Conservation (phyloP, 2,113 vertebrate species). For the Strix aluco region DNA sequence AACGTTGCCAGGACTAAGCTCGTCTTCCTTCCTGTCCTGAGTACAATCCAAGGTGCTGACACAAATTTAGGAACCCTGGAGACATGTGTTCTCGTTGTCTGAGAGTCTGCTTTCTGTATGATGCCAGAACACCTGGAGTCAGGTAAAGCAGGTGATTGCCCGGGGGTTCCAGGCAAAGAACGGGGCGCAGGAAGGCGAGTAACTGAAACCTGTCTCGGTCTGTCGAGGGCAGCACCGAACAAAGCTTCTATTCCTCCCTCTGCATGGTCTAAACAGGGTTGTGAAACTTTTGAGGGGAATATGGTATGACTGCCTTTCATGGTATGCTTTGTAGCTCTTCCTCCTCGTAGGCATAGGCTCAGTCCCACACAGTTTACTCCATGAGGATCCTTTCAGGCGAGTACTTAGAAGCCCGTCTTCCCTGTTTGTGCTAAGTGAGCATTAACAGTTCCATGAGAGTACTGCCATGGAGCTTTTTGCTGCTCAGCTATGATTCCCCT, state of each 20-base stretch:
- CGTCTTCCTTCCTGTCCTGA: not conserved
- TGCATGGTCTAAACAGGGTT: not conserved
- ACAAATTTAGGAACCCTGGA: not conserved
- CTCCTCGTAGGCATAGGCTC: not conserved
- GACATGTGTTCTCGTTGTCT: not conserved
- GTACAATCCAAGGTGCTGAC: not conserved
- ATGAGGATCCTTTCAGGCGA: not conserved
- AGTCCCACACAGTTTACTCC: not conserved
- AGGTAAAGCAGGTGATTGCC: not conserved
- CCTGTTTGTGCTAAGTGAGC: not conserved
- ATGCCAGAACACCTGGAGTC: not conserved
- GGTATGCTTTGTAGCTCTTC: not conserved
- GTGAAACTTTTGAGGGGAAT: not conserved
- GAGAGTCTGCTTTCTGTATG: not conserved
- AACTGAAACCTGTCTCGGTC: accelerated
- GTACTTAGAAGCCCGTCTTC: not conserved
- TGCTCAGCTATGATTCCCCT: not conserved
- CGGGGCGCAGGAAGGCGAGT: not conserved
- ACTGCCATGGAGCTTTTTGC: not conserved
- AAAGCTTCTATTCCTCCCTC: not conserved
- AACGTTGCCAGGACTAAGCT: not conserved
- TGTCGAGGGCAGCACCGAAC: not conserved
- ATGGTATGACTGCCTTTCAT: not conserved
- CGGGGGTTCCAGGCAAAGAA: not conserved
- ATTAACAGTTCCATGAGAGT: not conserved